Evolutionary conservation across 2,888 invertebrate species (phyloP).

Genomic region (Sabatieria punctata): DNA sequence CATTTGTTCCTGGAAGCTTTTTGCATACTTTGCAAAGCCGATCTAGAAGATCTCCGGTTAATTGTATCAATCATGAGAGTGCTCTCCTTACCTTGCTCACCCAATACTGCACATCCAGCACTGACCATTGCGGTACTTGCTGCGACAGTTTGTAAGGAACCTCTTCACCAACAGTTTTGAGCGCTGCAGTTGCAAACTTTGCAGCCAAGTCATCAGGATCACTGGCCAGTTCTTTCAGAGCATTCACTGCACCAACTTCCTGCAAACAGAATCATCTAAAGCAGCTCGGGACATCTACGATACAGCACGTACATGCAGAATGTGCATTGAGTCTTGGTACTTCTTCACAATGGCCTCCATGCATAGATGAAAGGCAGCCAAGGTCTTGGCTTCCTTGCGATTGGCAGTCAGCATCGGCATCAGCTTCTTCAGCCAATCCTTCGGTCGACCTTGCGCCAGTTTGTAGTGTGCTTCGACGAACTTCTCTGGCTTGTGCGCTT

Average conservation of each 20-base stretch:
- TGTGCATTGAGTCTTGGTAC: too few relatives aligned
- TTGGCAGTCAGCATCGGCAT: conserved; percentile 84
- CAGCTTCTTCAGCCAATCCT: conserved; percentile 47
- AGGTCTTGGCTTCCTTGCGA: conserved; percentile 76
- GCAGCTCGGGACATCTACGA: too few relatives aligned
- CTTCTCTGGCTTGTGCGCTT: conserved; percentile 75
- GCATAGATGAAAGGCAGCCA: conserved; percentile 89
- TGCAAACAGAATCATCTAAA: too few relatives aligned
- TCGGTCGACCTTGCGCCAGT: background rate
- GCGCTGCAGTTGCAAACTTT: too few relatives aligned
- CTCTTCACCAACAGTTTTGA: too few relatives aligned
- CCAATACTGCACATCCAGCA: conserved; percentile 91
- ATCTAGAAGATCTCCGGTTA: too few relatives aligned
- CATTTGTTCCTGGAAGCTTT: conserved; percentile 67
- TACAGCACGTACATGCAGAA: too few relatives aligned
- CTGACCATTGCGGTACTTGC: conserved; percentile 93
- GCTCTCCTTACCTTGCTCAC: conserved; percentile 64
- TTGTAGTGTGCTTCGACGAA: conserved; percentile 49
- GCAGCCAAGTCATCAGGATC: too few relatives aligned
- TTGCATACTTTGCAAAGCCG: conserved; percentile 67
- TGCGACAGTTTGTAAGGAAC: too few relatives aligned
- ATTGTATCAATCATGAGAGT: too few relatives aligned
- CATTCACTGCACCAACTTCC: too few relatives aligned
- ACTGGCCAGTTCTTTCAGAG: too few relatives aligned
- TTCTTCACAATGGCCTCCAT: conserved; percentile 98